Evolutionary conservation across 1,140 invertebrate genomes (phyloP).

Genomic region (Dryas iulia): DNA sequence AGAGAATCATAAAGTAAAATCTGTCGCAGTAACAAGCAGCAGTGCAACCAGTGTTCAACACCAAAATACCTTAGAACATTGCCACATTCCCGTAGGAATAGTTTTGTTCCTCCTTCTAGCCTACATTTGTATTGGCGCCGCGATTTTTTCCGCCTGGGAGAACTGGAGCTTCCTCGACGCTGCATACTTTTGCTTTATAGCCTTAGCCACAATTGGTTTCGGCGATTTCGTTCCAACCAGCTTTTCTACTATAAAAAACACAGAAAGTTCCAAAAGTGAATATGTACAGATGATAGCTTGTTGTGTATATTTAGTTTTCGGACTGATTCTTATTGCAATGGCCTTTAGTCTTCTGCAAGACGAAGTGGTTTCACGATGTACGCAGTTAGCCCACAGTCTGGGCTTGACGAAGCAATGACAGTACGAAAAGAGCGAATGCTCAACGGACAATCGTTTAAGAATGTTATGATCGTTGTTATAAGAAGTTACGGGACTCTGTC

Average conservation of each 20-base stretch:
- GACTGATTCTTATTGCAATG: conserved; percentile 94
- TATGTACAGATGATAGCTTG: conserved; percentile 89
- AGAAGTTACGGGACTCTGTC: conserved; percentile 36
- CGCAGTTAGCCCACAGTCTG: conserved; percentile 83
- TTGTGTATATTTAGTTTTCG: conserved; percentile 92
- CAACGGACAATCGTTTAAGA: conserved; percentile 71
- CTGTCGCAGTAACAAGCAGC: conserved; percentile 58
- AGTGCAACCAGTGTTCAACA: conserved; percentile 56
- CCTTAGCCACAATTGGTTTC: conserved; percentile 92
- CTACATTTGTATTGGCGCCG: conserved; percentile 87
- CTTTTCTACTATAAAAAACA: conserved; percentile 70
- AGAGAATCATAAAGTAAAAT: conserved; percentile 60
- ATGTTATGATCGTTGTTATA: conserved; percentile 80
- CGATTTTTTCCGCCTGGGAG: conserved; percentile 86
- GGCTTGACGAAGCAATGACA: conserved; percentile 80
- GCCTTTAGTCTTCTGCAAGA: conserved; percentile 96
- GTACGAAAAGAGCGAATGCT: conserved; percentile 78
- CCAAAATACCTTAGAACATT: conserved; percentile 70
- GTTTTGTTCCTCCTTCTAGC: conserved; percentile 85
- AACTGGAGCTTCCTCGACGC: conserved; percentile 91
- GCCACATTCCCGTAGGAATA: conserved; percentile 85
- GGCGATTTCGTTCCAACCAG: conserved; percentile 88
- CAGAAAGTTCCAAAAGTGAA: conserved; percentile 82
- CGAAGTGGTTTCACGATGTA: conserved; percentile 89
- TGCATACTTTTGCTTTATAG: conserved; percentile 94